These are phyloP conservation scores for Geodia barretti DNA, from an alignment of 37 sponge, comb jelly and placozoan species.

Conservation along the genomic window DNA sequence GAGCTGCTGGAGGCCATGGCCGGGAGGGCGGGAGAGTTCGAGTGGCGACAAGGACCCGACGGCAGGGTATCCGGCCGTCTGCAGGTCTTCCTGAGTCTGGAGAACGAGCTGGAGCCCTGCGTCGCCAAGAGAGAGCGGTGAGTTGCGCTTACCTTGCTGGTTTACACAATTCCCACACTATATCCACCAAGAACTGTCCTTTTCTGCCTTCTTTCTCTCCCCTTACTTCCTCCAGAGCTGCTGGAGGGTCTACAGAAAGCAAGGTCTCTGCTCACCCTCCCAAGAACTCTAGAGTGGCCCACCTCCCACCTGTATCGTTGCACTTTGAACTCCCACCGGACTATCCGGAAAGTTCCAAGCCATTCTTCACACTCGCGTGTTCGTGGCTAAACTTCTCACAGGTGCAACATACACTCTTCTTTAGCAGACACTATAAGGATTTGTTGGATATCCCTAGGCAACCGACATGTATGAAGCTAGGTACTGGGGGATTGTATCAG, in stretches of 20 bases:
- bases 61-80: constrained; percentile 2
- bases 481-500: no score
- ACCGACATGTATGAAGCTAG: no score
- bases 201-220: neutral
- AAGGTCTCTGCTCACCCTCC: neutral
- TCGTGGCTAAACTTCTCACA: constrained; percentile 77
- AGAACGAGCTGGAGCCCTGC: neutral
- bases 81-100: neutral
- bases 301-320: constrained; percentile 65
- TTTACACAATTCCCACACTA: no score
- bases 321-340: constrained; percentile 37
- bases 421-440: no score
- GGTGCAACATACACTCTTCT: constrained; percentile 6
- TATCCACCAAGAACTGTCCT: no score
- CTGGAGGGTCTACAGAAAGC: neutral
- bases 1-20: constrained; percentile 46
- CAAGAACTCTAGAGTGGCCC: neutral
- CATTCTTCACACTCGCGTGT: constrained; percentile 51
- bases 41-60: constrained; percentile 13
- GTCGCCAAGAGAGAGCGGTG: neutral
- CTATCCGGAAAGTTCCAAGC: constrained; percentile 46
- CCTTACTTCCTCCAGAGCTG: neutral
- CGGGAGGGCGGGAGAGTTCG: constrained; percentile 33
- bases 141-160: no score
- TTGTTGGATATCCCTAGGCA: no score